These are phyloP conservation scores for Brachycybe producta DNA, from an alignment of 2,888 invertebrate species.

Conservation along the genomic window DNA sequence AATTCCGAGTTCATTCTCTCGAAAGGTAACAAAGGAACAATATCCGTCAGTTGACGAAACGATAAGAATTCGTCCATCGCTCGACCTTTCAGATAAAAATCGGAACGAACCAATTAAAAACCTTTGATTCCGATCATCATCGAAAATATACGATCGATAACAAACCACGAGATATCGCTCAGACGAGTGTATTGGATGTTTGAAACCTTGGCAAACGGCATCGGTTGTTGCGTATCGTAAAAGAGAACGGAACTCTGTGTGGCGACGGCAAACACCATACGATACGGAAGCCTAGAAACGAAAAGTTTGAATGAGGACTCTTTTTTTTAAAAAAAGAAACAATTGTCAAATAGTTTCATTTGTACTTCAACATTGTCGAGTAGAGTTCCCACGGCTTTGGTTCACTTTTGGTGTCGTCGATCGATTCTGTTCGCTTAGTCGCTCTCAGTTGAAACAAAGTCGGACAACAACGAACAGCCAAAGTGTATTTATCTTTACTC, in stretches of 20 bases:
- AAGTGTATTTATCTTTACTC: slow-evolving; percentile 62
- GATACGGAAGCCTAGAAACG: slow-evolving; percentile 48
- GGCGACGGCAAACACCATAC: slow-evolving; percentile 82
- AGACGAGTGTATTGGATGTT: slow-evolving; percentile 82
- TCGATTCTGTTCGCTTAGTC: not conserved
- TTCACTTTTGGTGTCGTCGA: not conserved
- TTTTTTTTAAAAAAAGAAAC: not conserved
- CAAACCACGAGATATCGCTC: slow-evolving; percentile 70
- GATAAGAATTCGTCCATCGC: slow-evolving; percentile 58
- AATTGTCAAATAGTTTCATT: not conserved
- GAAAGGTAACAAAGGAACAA: slow-evolving; percentile 69
- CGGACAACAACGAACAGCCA: slow-evolving; percentile 72
- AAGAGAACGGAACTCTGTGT: slow-evolving; percentile 70
- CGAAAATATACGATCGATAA: not conserved
- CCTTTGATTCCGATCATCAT: not conserved
- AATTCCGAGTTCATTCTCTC: slow-evolving; percentile 54
- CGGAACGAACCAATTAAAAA: not conserved
- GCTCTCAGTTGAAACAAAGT: slow-evolving; percentile 48
- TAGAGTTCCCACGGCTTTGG: slow-evolving; percentile 15
- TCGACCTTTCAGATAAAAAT: slow-evolving; percentile 43
- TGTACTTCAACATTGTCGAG: slow-evolving; percentile 38
- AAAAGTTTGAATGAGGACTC: not conserved
- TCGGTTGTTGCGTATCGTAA: slow-evolving; percentile 72
- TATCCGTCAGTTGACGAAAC: slow-evolving; percentile 83
- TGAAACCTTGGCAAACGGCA: slow-evolving; percentile 64